These are phyloP conservation scores for Brachionus rotundiformis DNA, from an alignment of 1,140 invertebrate genomes.

Conservation along the genomic window DNA sequence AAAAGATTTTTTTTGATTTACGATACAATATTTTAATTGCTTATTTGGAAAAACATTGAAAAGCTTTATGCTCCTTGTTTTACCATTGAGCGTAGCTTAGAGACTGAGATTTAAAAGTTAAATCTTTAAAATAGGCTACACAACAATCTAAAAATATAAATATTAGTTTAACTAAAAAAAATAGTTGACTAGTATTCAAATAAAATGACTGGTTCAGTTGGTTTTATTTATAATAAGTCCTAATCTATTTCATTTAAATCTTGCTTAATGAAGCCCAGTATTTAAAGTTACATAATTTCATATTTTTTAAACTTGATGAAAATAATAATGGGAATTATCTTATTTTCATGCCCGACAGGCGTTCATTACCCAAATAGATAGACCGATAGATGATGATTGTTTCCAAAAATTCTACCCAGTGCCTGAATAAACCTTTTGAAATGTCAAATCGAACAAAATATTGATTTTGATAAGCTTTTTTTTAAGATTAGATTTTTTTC, in stretches of 20 bases:
- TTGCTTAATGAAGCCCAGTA: neutral
- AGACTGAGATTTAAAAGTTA: neutral
- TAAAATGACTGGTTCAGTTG: neutral
- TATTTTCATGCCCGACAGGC: neutral
- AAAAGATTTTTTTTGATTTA: too few species aligned
- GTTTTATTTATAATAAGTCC: neutral
- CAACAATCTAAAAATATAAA: neutral
- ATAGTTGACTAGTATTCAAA: slow-evolving; percentile 4
- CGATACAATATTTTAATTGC: neutral
- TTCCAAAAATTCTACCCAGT: neutral
- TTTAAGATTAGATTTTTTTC: neutral
- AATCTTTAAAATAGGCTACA: neutral
- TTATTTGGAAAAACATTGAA: slow-evolving; percentile 8
- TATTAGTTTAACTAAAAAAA: slow-evolving; percentile 8
- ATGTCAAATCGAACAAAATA: neutral
- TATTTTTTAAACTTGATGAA: neutral
- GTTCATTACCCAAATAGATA: neutral
- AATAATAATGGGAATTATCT: neutral
- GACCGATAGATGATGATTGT: neutral
- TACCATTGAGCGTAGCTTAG: slow-evolving; percentile 16
- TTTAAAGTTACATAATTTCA: neutral
- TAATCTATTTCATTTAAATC: neutral
- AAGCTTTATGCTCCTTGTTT: neutral
- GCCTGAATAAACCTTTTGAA: neutral
- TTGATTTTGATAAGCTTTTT: neutral